Evolutionary conservation across 2,888 invertebrate species (phyloP).

Genomic region (Acronicta aceris): DNA sequence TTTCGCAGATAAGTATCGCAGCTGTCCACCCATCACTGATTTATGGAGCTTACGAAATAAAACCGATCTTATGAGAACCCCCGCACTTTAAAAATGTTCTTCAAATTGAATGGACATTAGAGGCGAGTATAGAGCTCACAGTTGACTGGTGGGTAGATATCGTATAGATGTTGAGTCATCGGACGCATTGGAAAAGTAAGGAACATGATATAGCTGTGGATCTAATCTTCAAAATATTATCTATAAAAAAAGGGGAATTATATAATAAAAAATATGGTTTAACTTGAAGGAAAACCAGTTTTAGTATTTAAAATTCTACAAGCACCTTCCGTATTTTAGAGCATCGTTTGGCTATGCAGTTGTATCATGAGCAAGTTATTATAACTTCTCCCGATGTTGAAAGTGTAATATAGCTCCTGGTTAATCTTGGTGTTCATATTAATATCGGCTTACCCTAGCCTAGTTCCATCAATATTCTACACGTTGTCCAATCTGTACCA

Average conservation of each 20-base stretch:
- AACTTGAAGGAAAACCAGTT: no score
- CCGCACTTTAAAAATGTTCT: slow-evolving; percentile 56
- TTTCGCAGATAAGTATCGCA: slow-evolving; percentile 69
- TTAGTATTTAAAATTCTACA: not conserved
- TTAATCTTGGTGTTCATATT: no score
- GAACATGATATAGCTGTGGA: slow-evolving; percentile 36
- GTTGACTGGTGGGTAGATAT: slow-evolving; percentile 49
- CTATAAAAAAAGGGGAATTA: not conserved
- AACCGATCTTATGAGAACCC: slow-evolving; percentile 55
- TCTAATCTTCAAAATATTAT: slow-evolving; percentile 37
- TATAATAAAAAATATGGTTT: not conserved
- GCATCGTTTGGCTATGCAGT: not conserved
- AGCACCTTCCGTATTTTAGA: no score
- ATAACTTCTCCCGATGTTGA: not conserved
- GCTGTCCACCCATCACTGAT: slow-evolving; percentile 76
- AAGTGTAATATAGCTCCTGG: not conserved
- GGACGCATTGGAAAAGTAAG: slow-evolving; percentile 47
- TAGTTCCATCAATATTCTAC: not conserved
- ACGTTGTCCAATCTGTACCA: not conserved
- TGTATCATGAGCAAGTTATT: not conserved
- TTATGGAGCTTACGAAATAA: slow-evolving; percentile 67
- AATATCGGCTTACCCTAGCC: not conserved
- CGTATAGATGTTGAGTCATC: slow-evolving; percentile 55
- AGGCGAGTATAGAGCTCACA: slow-evolving; percentile 37
- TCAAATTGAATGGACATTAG: slow-evolving; percentile 36